These are phyloP conservation scores for Aleiodes testaceus DNA, from an alignment of 2,888 invertebrate species.

Conservation along the genomic window DNA sequence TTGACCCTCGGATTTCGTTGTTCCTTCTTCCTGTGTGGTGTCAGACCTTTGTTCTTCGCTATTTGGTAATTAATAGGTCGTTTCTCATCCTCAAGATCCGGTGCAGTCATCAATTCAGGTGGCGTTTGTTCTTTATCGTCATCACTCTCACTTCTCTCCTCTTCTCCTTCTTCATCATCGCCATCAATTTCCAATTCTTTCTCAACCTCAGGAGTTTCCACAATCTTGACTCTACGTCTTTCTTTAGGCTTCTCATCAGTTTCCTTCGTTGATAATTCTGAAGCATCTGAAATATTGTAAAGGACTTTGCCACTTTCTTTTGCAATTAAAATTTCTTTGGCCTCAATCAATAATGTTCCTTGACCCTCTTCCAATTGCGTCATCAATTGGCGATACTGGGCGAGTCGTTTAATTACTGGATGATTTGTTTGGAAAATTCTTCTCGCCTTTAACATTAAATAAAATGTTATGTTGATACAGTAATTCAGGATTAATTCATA, in stretches of 20 bases:
- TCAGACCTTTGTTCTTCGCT: conserved; percentile 95
- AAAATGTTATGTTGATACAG: conserved; percentile 89
- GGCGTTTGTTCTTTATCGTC: conserved; percentile 49
- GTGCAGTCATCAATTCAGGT: conserved; percentile 52
- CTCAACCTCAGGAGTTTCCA: conserved; percentile 62
- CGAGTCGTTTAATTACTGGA: conserved; percentile 90
- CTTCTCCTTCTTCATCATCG: conserved; percentile 43
- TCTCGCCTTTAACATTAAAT: conserved; percentile 87
- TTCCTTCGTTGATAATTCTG: conserved; percentile 51
- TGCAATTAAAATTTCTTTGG: conserved; percentile 78
- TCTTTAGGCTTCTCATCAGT: conserved; percentile 15
- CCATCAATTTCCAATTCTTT: conserved; percentile 69
- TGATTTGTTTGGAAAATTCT: conserved; percentile 84
- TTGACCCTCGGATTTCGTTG: conserved; percentile 96
- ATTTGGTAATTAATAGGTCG: conserved; percentile 94
- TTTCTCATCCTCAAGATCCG: conserved; percentile 75
- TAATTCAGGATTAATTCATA: conserved; percentile 84
- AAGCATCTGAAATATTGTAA: conserved; percentile 62
- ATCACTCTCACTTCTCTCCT: conserved; percentile 59
- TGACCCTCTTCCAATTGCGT: conserved; percentile 83
- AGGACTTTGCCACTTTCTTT: conserved; percentile 72
- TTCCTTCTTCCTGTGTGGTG: conserved; percentile 92
- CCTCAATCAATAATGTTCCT: conserved; percentile 80
- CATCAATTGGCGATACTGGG: conserved; percentile 85
- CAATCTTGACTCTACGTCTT: conserved; percentile 50